Conservation (phyloP, 2,797 vertebrate species). For the Galagoides demidoff region DNA sequence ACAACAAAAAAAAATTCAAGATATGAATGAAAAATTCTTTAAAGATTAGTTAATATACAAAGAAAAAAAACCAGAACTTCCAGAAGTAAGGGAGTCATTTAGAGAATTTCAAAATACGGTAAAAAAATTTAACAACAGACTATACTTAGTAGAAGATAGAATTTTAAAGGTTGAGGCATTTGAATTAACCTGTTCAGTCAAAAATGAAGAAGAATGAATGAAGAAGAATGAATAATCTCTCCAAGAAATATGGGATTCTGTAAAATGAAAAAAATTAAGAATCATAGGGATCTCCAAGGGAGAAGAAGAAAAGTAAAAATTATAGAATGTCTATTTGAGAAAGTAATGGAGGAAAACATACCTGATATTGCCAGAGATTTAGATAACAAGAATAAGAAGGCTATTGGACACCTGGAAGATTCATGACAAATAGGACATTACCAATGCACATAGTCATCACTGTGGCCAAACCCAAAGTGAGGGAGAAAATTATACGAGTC, state of each 20-base stretch:
- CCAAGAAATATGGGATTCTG: background rate
- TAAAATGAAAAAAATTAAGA: background rate
- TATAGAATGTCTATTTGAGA: background rate
- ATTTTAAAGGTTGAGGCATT: background rate
- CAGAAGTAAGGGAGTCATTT: background rate
- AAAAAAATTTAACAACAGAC: background rate
- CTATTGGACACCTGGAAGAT: background rate
- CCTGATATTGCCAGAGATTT: background rate
- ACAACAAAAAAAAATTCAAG: background rate
- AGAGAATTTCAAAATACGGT: background rate
- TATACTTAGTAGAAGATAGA: background rate
- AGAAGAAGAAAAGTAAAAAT: background rate
- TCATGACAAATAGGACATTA: background rate
- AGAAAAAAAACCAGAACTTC: background rate
- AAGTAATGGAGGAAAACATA: background rate
- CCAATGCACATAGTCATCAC: background rate
- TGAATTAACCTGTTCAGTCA: background rate
- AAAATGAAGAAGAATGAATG: background rate
- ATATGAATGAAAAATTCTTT: background rate
- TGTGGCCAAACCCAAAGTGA: background rate
- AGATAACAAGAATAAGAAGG: background rate
- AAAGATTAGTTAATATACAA: background rate
- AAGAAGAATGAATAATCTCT: background rate
- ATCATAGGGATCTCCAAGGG: background rate
- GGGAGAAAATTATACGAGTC: background rate